Base-by-base conservation (phyloP, 2,888 invertebrate genomes). In the Andrena haemorrhoa region DNA sequence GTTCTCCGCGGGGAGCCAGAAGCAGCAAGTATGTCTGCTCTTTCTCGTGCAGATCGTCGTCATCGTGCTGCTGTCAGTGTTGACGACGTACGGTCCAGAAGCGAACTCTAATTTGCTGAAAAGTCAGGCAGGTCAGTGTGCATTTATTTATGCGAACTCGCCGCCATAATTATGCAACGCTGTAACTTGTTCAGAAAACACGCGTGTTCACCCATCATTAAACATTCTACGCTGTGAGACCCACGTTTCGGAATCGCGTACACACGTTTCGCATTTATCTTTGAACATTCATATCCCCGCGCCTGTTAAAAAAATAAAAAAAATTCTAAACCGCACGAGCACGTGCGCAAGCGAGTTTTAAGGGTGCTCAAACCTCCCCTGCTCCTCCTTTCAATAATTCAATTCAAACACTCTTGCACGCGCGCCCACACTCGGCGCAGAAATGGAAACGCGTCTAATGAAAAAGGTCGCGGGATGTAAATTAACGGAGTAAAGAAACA, bases 41-140 rank as follows among this genome's bases (percentile, higher is more conserved):
- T 93, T 95, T 89, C 90, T 94, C 88, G 92, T 95, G 88, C 94
- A 95, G 94, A 93, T 95, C 91, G 90, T 94, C 87, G 91, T 95
- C 88, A 93, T 95, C 86, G 93, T 94, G 85, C 90, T 95, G 89
- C 95, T 94, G 93, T 95, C 94, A 90, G 88, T 94, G 90, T 92
- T 94, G 92, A 94, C 95, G 92, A 94, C 95, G 89, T 95, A 95
- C 90, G 93, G 94, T 3, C 91, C 93, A 6, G 92, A 93, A 75
- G 92, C 91, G 23, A 90, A 83, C 68, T 64, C 74, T 77, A 86
- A 72, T 82, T 82, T 79, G 61, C 75, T 77, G 5, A 85, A 77
- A 79, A 82, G 83, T 85, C 82, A 68, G 41, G 63, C 82, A 56
- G 85, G 88, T 88, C 70, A 76, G 85, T 88, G 31, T 63, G 47